These are phyloP conservation scores for Columba livia DNA, from an alignment of 2,113 vertebrate species.

Conservation along the genomic window DNA sequence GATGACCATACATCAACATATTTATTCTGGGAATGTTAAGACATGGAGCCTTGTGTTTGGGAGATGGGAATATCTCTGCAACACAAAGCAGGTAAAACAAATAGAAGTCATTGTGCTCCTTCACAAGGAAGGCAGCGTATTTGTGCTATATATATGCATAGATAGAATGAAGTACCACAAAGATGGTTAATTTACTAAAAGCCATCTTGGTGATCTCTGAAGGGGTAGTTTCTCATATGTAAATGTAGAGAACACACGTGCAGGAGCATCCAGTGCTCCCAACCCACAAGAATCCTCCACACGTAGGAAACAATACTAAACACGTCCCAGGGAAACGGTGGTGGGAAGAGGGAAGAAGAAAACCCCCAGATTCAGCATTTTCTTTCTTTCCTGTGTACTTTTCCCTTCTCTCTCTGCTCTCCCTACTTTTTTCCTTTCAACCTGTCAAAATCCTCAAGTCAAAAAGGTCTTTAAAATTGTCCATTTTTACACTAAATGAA, in stretches of 20 bases:
- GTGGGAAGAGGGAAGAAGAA: not conserved
- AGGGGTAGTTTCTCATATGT: not conserved
- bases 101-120: not conserved
- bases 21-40: not conserved
- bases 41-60: not conserved
- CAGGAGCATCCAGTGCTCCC: not conserved
- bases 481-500: not conserved
- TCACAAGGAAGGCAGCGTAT: not conserved
- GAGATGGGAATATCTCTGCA: not conserved
- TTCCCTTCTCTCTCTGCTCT: not conserved
- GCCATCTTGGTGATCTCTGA: not conserved
- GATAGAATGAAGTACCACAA: not conserved
- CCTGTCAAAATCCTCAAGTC: not conserved
- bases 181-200: not conserved
- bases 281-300: not conserved
- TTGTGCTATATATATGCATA: accelerated
- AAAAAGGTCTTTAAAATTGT: not conserved
- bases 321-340: not conserved
- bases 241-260: not conserved
- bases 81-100: not conserved
- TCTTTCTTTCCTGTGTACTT: not conserved
- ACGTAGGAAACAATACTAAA: not conserved
- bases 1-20: accelerated
- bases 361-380: not conserved
- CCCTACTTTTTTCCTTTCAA: not conserved